Evolutionary conservation across 2,888 invertebrate species (phyloP).

Genomic region (Heliconius ismenius): DNA sequence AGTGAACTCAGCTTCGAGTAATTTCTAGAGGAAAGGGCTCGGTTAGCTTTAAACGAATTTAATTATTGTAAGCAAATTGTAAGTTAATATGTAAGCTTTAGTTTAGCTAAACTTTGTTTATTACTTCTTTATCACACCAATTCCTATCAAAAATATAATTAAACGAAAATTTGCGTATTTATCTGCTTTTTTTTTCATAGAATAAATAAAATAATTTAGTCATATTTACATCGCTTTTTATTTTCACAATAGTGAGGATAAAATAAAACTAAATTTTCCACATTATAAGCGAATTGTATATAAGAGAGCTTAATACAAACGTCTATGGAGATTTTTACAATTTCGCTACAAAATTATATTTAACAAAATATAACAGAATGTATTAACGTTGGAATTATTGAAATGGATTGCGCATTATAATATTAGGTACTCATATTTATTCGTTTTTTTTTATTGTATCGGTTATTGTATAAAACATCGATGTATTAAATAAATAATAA

Average conservation of each 20-base stretch:
- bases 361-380: constrained; percentile 2
- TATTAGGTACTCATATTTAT: no score
- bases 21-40: constrained; percentile 17
- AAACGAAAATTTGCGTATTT: no score
- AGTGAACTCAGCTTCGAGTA: constrained; percentile 84
- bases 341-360: constrained; percentile 49
- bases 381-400: not conserved
- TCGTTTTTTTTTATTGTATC: no score
- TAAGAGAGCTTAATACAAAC: constrained; percentile 37
- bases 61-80: not conserved
- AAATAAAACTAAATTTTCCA: constrained; percentile 33
- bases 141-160: no score
- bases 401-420: not conserved
- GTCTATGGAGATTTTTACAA: constrained; percentile 34
- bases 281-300: constrained; percentile 42
- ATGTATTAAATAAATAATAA: not conserved
- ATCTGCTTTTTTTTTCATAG: not conserved
- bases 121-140: no score
- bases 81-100: no score
- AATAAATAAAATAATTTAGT: constrained; percentile 38
- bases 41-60: not conserved
- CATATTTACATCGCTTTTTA: constrained; percentile 38
- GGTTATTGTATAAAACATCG: no score
- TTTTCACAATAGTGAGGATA: constrained; percentile 45
- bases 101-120: no score